Base-by-base conservation (phyloP, 2,113 vertebrate species). In the Aythya baeri region DNA sequence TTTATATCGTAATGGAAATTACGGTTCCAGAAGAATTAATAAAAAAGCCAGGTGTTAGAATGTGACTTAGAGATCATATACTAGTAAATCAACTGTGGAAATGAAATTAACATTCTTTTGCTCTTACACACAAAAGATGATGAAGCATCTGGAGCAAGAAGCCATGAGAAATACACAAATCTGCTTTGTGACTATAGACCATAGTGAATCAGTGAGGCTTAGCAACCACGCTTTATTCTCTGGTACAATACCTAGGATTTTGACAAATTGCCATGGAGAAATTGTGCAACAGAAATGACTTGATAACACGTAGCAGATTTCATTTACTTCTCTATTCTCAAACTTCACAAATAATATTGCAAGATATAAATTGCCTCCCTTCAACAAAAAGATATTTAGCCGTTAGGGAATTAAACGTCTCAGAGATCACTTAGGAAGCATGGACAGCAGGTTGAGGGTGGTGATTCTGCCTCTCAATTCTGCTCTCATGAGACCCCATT, bases 121-220 rank as follows among this genome's bases (percentile, higher is more conserved):
- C 72, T 96, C 61, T 50, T 46, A 36, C 43, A 54, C 49, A 92
- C 23, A 67, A 67, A 89, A 81, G 59, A 82, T 84, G 61, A 91
- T 0, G 1, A 88, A 86, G 54, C n/a, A 88, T 68, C 59, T 77
- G 57, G 44, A 71, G 27, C 15, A 66, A 94, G 90, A 77, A 86
- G 78, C 43, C 61, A 84, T 75, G 73, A 94, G 85, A 93, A 88
- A 88, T 87, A 74, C 55, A 49, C 66, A 93, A 50, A 86, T 65
- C 36, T 83, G 83, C 55, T 84, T 83, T 89, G 88, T 65, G 81
- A 62, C 74, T 67, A 93, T 0, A 26, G 72, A 67, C 87, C 41
- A 95, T 57, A 91, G 54, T 68, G 79, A 96, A 72, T 83, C 67
- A 43, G 66, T 88, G 86, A 86, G 49, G 68, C 91, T 95, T 95